Evolutionary conservation across 35 echinoderm and acorn worm species (phyloP).

Genomic region (Ophiothrix spiculata): DNA sequence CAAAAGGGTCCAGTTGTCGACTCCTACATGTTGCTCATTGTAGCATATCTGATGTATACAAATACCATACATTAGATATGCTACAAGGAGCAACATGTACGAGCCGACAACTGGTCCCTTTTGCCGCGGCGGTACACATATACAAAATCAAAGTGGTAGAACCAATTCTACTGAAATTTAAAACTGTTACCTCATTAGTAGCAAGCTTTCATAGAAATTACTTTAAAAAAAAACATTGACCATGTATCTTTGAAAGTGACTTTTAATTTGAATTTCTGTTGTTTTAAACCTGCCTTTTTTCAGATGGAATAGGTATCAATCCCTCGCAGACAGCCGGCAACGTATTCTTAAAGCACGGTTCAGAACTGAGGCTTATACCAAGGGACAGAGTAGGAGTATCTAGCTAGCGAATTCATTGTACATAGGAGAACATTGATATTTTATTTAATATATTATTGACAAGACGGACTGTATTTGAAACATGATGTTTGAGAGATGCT

Average conservation of each 20-base stretch:
- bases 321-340: constrained; percentile 95
- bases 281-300: background rate
- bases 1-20: no score
- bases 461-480: no score
- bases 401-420: background rate
- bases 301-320: constrained; percentile 99
- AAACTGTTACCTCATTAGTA: background rate
- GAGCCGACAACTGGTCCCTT: no score
- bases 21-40: no score
- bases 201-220: background rate
- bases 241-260: background rate
- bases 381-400: constrained; percentile 86
- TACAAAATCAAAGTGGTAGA: no score
- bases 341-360: constrained; percentile 95
- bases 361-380: constrained; percentile 96
- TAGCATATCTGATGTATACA: no score
- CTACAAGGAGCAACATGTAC: no score
- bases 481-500: no score
- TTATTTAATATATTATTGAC: background rate
- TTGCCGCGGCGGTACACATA: no score
- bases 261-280: background rate
- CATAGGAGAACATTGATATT: constrained; percentile 58
- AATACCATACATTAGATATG: no score
- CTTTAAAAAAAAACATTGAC: background rate
- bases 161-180: no score